Evolutionary conservation across 2,888 invertebrate genomes (phyloP).

Genomic region (Villa cingulata): DNA sequence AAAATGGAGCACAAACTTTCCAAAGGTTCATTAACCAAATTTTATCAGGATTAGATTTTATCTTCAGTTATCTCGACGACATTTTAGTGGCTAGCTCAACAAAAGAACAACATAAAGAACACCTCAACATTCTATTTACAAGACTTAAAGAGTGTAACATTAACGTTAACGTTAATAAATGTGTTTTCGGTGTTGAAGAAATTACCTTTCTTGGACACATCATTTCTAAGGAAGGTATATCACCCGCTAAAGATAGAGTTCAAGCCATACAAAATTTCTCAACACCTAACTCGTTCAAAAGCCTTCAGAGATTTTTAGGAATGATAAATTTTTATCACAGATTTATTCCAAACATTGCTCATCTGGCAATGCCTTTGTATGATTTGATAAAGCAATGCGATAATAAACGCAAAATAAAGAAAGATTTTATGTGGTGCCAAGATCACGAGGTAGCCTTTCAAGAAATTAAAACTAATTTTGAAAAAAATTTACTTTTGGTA

Average conservation of each 20-base stretch:
- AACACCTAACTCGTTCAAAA: neutral
- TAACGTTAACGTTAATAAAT: neutral
- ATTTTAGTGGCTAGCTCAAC: neutral
- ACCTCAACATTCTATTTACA: neutral
- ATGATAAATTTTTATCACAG: no score
- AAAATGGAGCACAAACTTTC: no score
- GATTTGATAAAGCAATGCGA: neutral
- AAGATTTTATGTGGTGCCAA: slow-evolving; percentile 3
- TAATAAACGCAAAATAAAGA: neutral
- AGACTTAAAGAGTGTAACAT: neutral
- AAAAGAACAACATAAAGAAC: no score
- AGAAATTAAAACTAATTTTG: neutral
- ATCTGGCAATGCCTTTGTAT: neutral
- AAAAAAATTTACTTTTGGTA: slow-evolving; percentile 4
- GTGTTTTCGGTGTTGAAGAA: neutral
- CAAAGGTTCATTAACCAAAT: no score
- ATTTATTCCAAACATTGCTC: neutral
- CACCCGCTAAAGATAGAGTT: neutral
- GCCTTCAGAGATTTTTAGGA: neutral
- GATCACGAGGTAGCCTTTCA: neutral
- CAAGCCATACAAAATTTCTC: neutral
- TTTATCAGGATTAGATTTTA: no score
- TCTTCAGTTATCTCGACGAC: no score
- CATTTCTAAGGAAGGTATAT: neutral
- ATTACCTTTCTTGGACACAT: neutral